phyloP scores from a whole-genome alignment of 37 sponge, comb jelly and placozoan species.

The Oopsacas minuta region DNA sequence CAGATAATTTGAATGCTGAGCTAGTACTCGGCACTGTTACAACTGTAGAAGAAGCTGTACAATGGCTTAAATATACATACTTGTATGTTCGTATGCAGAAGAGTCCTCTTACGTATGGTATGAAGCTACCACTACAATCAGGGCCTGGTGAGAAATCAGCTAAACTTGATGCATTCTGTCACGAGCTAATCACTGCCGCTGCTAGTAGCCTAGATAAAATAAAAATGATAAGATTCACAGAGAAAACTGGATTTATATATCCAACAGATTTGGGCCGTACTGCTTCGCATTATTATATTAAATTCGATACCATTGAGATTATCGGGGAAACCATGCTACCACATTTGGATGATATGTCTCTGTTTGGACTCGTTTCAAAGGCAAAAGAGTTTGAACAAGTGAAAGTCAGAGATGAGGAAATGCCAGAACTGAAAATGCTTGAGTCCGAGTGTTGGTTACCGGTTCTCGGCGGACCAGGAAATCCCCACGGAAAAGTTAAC shows the following conservation, averaged over 20 bases:
- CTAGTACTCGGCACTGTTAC: constrained; percentile 75
- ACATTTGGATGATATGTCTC: not conserved
- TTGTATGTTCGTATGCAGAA: constrained; percentile 59
- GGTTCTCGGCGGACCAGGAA: constrained; percentile 69
- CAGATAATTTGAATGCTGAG: constrained; percentile 92
- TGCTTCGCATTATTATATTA: constrained; percentile 93
- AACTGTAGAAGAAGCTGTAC: constrained; percentile 74
- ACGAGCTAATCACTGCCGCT: constrained; percentile 36
- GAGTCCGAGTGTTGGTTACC: constrained; percentile 28
- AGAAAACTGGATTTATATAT: constrained; percentile 44
- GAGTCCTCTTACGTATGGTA: constrained; percentile 80
- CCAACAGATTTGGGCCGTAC: constrained; percentile 85
- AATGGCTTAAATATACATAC: constrained; percentile 93
- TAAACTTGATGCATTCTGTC: constrained; percentile 39
- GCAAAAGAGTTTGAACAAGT: constrained; percentile 84
- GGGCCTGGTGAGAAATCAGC: not conserved
- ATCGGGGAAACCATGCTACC: not conserved
- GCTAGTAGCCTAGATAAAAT: constrained; percentile 69
- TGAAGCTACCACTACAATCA: constrained; percentile 15
- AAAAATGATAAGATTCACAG: constrained; percentile 71
- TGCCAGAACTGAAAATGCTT: constrained; percentile 44
- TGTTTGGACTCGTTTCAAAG: constrained; percentile 54
- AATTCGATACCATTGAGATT: constrained; percentile 79
- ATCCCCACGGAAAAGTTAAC: constrained; percentile 86
- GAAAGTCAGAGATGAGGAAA: constrained; percentile 91